Evolutionary conservation across 2,888 invertebrate species (phyloP).

Genomic region (Trissolcus brochymenae): DNA sequence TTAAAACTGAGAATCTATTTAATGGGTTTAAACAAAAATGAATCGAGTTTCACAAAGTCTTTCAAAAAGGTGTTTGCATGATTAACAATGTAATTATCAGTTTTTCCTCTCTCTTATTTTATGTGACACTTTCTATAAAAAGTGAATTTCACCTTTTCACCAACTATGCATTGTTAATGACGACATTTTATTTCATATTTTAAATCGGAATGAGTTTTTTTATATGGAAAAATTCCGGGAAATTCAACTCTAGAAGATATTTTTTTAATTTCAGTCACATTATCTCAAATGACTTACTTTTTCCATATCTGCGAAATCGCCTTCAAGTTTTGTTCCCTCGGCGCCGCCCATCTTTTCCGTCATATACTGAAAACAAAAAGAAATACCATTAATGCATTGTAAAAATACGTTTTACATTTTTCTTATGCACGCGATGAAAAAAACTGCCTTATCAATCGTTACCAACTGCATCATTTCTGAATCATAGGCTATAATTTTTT

Average conservation of each 20-base stretch:
- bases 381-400: constrained; percentile 16
- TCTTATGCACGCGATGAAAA: constrained; percentile 1
- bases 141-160: too few species aligned
- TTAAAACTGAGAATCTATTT: too few species aligned
- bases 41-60: too few species aligned
- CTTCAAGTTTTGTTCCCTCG: constrained; percentile 98
- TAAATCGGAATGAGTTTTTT: background rate
- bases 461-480: too few species aligned
- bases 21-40: too few species aligned
- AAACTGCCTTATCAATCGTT: background rate
- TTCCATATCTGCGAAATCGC: constrained; percentile 99
- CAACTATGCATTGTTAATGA: too few species aligned
- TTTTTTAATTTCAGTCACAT: background rate
- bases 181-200: too few species aligned
- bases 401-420: constrained; percentile 3
- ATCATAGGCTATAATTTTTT: too few species aligned
- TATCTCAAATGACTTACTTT: constrained; percentile 83
- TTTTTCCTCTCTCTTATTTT: too few species aligned
- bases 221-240: background rate
- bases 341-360: constrained; percentile 99
- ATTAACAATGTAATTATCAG: too few species aligned
- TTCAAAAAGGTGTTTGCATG: too few species aligned
- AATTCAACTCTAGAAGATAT: background rate
- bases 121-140: too few species aligned
- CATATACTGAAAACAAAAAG: constrained; percentile 89